Percentiles rank a stretch among this genome's conserved stretches.
These are phyloP conservation scores for Poeciliopsis occidentalis DNA, from an alignment of 2,113 vertebrate genomes.

Conservation along the genomic window DNA sequence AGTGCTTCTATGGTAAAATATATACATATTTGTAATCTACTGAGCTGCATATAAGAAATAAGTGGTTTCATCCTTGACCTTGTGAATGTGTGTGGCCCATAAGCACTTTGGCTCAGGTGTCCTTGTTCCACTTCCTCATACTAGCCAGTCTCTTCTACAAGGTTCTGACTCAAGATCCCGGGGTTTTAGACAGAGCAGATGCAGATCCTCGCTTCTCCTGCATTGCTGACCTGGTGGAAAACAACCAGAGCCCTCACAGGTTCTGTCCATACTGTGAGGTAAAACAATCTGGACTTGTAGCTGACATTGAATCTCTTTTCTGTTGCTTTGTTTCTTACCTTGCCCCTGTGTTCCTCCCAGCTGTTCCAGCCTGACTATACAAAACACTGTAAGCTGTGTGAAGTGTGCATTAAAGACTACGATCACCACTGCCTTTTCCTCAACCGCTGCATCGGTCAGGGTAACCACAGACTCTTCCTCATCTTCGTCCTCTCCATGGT, in stretches of 20 bases:
- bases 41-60: neutral
- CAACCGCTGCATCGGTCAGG: constrained; percentile 78
- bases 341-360: too few species aligned
- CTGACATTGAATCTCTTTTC: too few species aligned
- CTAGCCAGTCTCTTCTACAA: constrained; percentile 76
- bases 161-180: constrained; percentile 78
- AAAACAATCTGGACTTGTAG: too few species aligned
- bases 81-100: constrained; percentile 73
- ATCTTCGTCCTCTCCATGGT: constrained; percentile 76
- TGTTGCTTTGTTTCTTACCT: too few species aligned
- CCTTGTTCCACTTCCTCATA: constrained; percentile 70
- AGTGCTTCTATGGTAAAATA: too few species aligned
- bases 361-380: too few species aligned
- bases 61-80: constrained; percentile 67
- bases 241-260: too few species aligned
- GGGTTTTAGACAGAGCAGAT: constrained; percentile 64
- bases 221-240: constrained; percentile 78
- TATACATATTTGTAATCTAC: too few species aligned
- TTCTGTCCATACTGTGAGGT: too few species aligned
- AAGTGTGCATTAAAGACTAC: constrained; percentile 80
- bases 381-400: constrained; percentile 84
- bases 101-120: constrained; percentile 68
- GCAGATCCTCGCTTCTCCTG: constrained; percentile 73
- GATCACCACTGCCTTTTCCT: constrained; percentile 87
- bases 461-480: constrained; percentile 81